Conservation (phyloP, 2,113 vertebrate species). For the Malurus alboscapulatus region DNA sequence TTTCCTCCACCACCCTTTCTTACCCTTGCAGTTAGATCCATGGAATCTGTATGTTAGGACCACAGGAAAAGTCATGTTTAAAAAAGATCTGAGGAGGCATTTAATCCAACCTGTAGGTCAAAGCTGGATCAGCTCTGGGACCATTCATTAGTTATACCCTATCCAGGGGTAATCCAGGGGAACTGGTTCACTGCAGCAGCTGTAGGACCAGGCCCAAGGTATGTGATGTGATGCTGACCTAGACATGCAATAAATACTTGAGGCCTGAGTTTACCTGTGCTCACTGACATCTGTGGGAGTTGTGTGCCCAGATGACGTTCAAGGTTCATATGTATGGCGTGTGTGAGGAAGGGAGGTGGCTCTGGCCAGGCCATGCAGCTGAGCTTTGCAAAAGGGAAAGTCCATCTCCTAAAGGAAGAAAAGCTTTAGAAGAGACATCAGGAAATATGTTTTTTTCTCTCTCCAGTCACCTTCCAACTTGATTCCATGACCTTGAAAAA, state of each 20-base stretch:
- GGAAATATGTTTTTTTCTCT: background rate
- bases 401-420: background rate
- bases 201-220: background rate
- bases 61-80: background rate
- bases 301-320: background rate
- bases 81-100: background rate
- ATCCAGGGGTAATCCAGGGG: background rate
- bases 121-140: background rate
- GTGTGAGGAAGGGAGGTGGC: background rate
- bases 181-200: background rate
- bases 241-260: background rate
- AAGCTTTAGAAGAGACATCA: background rate
- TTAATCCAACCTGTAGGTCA: background rate
- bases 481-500: background rate
- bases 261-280: background rate
- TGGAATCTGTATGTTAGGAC: background rate
- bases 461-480: background rate
- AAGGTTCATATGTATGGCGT: rapidly evolving
- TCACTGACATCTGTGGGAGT: background rate
- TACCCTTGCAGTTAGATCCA: background rate
- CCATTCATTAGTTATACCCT: background rate
- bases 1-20: background rate
- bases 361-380: background rate
- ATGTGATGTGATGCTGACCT: background rate
- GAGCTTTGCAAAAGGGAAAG: background rate